A percentile compares a stretch with the other conserved stretches of the same genome.
These are phyloP conservation scores for Resseliella maxima DNA, from an alignment of 2,888 invertebrate genomes.

Conservation along the genomic window DNA sequence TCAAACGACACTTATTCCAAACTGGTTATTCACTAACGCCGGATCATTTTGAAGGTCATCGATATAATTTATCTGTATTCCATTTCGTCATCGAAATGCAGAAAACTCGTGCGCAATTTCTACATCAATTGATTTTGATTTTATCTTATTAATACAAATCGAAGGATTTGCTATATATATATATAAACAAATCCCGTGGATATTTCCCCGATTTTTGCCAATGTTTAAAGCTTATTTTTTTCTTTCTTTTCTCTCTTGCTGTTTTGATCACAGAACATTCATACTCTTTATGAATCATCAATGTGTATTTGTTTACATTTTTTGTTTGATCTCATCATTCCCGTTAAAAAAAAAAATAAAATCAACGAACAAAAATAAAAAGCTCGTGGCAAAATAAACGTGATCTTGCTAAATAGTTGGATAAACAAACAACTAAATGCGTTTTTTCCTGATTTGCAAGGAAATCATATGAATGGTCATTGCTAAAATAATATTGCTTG, in stretches of 20 bases:
- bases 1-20: no score
- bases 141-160: no score
- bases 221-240: no score
- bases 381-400: not conserved
- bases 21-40: not conserved
- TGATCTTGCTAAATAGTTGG: not conserved
- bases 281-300: not conserved
- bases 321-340: not conserved
- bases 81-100: not conserved
- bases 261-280: no score
- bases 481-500: not conserved
- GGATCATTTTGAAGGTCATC: not conserved
- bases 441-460: not conserved
- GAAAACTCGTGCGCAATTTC: not conserved
- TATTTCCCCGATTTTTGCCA: no score
- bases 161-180: no score
- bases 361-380: not conserved
- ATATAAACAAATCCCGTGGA: no score
- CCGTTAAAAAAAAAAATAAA: not conserved
- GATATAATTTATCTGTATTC: not conserved
- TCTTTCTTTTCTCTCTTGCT: no score
- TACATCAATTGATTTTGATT: not conserved
- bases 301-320: constrained; percentile 13
- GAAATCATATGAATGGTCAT: not conserved
- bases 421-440: not conserved